These are phyloP conservation scores for Cyrtonyx montezumae DNA, from an alignment of 2,113 vertebrate genomes.

Conservation along the genomic window DNA sequence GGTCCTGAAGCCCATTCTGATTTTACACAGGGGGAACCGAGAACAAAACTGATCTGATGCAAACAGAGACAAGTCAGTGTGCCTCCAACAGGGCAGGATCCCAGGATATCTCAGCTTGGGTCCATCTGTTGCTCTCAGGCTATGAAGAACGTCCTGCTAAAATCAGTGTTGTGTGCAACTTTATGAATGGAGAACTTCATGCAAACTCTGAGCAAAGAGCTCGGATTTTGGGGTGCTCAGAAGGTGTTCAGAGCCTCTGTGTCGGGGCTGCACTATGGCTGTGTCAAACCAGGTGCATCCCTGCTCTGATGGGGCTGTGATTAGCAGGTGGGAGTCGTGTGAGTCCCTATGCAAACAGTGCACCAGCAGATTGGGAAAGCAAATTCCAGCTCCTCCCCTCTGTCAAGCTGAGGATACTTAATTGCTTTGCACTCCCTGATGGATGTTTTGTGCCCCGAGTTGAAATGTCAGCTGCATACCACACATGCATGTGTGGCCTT, in stretches of 20 bases:
- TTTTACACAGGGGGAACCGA: background rate
- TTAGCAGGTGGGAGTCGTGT: background rate
- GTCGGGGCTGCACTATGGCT: background rate
- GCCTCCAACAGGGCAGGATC: background rate
- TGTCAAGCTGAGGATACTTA: background rate
- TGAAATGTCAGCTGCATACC: conserved; percentile 24
- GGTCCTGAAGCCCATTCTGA: background rate
- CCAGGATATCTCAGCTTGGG: background rate
- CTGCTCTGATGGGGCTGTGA: background rate
- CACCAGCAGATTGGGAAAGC: background rate
- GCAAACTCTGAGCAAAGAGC: background rate
- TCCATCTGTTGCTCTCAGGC: background rate
- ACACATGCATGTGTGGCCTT: background rate
- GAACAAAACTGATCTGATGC: background rate
- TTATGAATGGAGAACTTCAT: background rate
- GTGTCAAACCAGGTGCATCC: background rate
- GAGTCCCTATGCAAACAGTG: background rate
- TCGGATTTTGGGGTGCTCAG: conserved; percentile 14
- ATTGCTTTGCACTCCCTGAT: conserved; percentile 1
- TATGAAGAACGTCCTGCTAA: background rate
- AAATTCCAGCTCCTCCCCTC: conserved; percentile 37
- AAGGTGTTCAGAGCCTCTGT: background rate
- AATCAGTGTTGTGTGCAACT: background rate
- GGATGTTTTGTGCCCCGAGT: conserved; percentile 5
- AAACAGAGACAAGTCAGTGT: background rate